Evolutionary conservation across 2,797 vertebrate species (phyloP).

Genomic region (Gymnocypris eckloni): DNA sequence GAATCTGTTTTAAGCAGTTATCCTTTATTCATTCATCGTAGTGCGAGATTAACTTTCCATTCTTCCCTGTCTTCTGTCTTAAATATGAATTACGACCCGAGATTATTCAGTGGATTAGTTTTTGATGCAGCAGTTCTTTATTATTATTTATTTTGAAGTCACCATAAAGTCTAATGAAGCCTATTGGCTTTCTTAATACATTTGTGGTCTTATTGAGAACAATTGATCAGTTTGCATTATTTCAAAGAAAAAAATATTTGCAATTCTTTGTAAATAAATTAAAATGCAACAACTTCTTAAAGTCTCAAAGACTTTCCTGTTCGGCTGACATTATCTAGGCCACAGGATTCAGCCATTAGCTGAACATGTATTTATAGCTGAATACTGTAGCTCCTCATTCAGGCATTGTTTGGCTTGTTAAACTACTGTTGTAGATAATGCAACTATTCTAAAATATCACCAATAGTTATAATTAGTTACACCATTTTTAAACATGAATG

Average conservation of each 20-base stretch:
- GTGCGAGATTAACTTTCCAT: background rate
- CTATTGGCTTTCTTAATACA: background rate
- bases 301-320: background rate
- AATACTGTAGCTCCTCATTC: background rate
- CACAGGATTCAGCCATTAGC: background rate
- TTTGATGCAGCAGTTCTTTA: slow-evolving; percentile 17
- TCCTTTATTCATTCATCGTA: background rate
- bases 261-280: background rate
- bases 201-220: background rate
- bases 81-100: background rate
- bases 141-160: slow-evolving; percentile 6
- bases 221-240: background rate
- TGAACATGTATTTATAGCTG: background rate
- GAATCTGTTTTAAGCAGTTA: slow-evolving; percentile 1
- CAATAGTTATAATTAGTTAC: background rate
- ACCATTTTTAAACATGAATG: background rate
- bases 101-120: slow-evolving; percentile 9
- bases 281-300: background rate
- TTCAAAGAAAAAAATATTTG: background rate
- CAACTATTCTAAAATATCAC: background rate
- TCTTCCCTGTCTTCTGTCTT: slow-evolving; percentile 3
- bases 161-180: slow-evolving; percentile 1
- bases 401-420: background rate
- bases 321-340: background rate
- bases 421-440: background rate